Evolutionary conservation across 2,113 vertebrate genomes (phyloP).

Genomic region (Tenrec ecaudatus): DNA sequence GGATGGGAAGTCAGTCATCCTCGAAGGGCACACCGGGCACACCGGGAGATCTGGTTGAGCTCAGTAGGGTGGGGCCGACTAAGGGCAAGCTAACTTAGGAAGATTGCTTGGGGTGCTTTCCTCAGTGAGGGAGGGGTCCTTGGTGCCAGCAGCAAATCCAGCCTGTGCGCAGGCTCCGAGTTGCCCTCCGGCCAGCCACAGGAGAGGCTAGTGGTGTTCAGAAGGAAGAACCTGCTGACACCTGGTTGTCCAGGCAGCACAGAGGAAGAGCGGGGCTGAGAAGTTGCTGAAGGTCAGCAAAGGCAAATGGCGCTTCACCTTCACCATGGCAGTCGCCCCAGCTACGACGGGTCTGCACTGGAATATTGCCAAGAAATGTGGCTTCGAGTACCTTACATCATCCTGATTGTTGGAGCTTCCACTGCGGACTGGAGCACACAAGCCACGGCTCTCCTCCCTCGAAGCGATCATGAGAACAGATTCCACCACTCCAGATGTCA

Average conservation of each 20-base stretch:
- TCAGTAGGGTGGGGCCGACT: background rate
- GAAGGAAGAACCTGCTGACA: background rate
- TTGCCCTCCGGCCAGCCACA: background rate
- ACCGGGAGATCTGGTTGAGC: background rate
- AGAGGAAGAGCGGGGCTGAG: background rate
- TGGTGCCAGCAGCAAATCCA: background rate
- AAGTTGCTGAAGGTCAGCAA: constrained; percentile 3
- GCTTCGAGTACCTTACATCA: background rate
- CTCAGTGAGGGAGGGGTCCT: background rate
- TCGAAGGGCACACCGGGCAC: too few relatives aligned
- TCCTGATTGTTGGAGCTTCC: too few relatives aligned
- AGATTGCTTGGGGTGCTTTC: too few relatives aligned
- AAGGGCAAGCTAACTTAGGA: background rate
- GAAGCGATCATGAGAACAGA: background rate
- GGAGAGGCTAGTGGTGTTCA: background rate
- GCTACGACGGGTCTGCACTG: background rate
- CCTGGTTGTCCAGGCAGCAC: background rate
- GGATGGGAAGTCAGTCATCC: accelerated
- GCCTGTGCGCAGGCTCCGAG: background rate
- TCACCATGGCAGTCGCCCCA: background rate
- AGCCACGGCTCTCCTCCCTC: background rate
- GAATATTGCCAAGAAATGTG: constrained; percentile 40
- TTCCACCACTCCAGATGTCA: background rate
- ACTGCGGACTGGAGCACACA: background rate
- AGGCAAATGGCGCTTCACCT: background rate